phyloP scores from a whole-genome alignment of 2,113 vertebrate genomes.

The Melozone crissalis region DNA sequence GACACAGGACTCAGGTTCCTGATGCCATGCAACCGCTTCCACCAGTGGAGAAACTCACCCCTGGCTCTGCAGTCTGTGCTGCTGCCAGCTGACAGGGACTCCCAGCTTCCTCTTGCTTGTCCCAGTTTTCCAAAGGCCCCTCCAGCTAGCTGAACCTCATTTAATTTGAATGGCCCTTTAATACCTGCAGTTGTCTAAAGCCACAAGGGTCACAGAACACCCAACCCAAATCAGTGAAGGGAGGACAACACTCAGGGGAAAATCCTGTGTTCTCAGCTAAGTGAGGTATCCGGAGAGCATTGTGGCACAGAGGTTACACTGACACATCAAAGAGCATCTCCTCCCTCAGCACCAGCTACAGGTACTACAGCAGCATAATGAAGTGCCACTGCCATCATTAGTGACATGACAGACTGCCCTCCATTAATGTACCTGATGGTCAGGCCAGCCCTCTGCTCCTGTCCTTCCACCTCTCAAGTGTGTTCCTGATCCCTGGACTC shows the following conservation, averaged over 20 bases:
- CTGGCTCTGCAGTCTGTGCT: not conserved
- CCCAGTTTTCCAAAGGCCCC: not conserved
- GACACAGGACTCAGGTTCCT: not conserved
- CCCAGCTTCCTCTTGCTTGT: not conserved
- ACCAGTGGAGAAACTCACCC: not conserved
- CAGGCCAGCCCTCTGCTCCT: slow-evolving; percentile 3
- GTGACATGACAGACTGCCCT: not conserved
- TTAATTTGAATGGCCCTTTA: not conserved
- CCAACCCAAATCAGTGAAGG: not conserved
- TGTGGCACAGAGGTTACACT: not conserved
- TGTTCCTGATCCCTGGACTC: not conserved
- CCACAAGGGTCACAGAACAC: not conserved
- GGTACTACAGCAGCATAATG: not conserved
- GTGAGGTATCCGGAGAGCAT: not conserved
- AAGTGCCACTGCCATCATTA: not conserved
- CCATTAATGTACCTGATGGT: not conserved
- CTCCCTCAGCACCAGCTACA: not conserved
- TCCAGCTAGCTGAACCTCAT: not conserved
- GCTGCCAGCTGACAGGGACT: not conserved
- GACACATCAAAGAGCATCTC: not conserved
- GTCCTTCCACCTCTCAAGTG: not conserved
- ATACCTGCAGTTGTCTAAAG: not conserved
- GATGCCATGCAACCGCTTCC: not conserved
- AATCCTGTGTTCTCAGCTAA: not conserved
- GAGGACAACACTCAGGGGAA: not conserved